A percentile compares a stretch with the other conserved stretches of the same genome.
These are phyloP conservation scores for Ceyx margarethae DNA, from an alignment of 2,113 vertebrate species.

Conservation along the genomic window DNA sequence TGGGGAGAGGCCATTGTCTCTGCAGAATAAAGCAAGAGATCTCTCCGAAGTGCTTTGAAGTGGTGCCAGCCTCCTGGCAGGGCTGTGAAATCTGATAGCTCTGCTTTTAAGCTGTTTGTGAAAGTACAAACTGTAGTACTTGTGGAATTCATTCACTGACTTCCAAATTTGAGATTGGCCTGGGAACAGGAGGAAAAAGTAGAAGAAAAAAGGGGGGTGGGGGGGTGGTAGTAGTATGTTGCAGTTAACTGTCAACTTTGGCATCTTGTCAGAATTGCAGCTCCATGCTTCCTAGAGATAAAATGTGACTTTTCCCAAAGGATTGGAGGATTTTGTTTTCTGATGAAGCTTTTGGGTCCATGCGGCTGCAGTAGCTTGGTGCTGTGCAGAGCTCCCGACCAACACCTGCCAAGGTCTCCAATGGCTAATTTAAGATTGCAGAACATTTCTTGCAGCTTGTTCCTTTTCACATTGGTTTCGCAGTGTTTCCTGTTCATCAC, in stretches of 20 bases:
- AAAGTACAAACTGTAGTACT: conserved; percentile 75
- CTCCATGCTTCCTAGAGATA: conserved; percentile 71
- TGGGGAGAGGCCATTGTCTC: conserved; percentile 62
- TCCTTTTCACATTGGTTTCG: neutral
- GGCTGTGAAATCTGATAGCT: conserved; percentile 76
- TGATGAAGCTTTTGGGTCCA: conserved; percentile 20
- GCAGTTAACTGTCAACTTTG: conserved; percentile 61
- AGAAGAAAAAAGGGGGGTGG: neutral
- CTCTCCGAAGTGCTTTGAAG: conserved; percentile 77
- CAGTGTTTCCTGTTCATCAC: neutral
- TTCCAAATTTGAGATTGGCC: conserved; percentile 70
- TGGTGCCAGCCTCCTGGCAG: conserved; percentile 69
- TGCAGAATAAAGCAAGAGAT: conserved; percentile 74
- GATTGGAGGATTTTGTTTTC: conserved; percentile 59
- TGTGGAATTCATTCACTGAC: conserved; percentile 78
- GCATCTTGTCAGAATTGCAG: conserved; percentile 63
- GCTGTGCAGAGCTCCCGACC: conserved; percentile 5
- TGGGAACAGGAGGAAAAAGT: conserved; percentile 45
- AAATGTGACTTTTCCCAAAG: conserved; percentile 67
- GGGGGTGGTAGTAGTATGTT: neutral
- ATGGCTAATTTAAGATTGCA: conserved; percentile 10
- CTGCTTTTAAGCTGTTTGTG: conserved; percentile 71
- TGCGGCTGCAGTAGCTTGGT: conserved; percentile 19
- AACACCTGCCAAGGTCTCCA: conserved; percentile 5
- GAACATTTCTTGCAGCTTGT: neutral